Percentiles rank a stretch among this genome's conserved stretches.
Evolutionary conservation across 2,888 invertebrate species (phyloP).

Genomic region (Mythimna lalbum): DNA sequence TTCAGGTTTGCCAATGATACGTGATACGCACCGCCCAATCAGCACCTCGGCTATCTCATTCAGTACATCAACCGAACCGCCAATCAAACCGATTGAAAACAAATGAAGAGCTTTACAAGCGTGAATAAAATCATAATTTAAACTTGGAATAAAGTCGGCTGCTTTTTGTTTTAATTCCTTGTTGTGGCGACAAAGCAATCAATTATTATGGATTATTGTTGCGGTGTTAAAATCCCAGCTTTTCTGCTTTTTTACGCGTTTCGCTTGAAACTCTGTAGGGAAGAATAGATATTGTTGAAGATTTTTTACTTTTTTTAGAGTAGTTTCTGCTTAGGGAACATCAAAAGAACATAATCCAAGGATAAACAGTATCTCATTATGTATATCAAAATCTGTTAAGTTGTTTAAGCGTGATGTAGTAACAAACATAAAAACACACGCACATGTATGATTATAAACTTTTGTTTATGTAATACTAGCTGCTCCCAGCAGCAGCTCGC

Average conservation of each 20-base stretch:
- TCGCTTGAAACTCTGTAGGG: neutral
- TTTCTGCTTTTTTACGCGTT: constrained; percentile 12
- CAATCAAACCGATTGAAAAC: constrained; percentile 15
- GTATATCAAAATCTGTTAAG: too few species aligned
- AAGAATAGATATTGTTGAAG: neutral
- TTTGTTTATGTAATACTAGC: too few species aligned
- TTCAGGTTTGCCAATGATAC: neutral
- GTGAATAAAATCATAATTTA: constrained; percentile 14
- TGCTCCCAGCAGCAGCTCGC: too few species aligned
- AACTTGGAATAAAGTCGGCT: constrained; percentile 10
- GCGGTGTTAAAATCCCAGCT: constrained; percentile 33
- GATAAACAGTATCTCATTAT: too few species aligned
- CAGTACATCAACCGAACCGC: neutral
- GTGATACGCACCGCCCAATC: neutral
- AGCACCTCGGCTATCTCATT: neutral
- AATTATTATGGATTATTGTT: constrained; percentile 49
- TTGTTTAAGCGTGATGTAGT: too few species aligned
- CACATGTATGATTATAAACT: too few species aligned
- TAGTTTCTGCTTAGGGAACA: too few species aligned
- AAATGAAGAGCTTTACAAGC: constrained; percentile 9
- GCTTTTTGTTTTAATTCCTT: constrained; percentile 28
- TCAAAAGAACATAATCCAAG: too few species aligned
- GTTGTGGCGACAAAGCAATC: constrained; percentile 45
- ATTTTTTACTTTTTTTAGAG: neutral
- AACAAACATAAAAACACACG: too few species aligned